phyloP scores from a whole-genome alignment of 2,113 vertebrate genomes.

The Oncorhynchus keta region DNA sequence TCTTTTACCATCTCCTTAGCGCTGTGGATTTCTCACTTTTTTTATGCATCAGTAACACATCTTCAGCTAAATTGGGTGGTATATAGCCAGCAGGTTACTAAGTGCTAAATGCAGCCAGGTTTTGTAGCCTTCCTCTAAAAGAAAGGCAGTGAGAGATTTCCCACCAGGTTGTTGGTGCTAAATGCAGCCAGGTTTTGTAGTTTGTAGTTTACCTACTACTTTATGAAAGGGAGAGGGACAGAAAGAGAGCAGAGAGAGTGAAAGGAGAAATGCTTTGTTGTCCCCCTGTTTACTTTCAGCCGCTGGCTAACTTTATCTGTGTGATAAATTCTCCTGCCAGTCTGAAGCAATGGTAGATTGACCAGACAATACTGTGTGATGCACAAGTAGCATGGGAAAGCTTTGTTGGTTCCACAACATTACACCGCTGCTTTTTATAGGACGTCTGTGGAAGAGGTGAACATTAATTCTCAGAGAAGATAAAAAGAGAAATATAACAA shows the following conservation, averaged over 20 bases:
- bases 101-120: background rate
- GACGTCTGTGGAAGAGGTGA: constrained; percentile 32
- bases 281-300: constrained; percentile 54
- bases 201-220: background rate
- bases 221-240: background rate
- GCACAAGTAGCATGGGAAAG: constrained; percentile 53
- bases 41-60: background rate
- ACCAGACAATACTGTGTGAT: constrained; percentile 59
- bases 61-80: background rate
- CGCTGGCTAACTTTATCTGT: constrained; percentile 57
- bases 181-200: background rate
- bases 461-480: constrained; percentile 36
- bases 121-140: background rate
- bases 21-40: background rate
- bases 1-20: constrained; percentile 28
- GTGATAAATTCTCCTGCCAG: constrained; percentile 64
- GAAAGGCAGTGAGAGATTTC: too few relatives aligned
- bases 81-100: background rate
- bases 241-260: constrained; percentile 29
- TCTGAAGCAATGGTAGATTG: constrained; percentile 57
- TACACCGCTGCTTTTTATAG: constrained; percentile 55
- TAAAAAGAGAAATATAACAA: background rate
- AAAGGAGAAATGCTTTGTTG: constrained; percentile 40
- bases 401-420: constrained; percentile 70
- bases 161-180: too few relatives aligned